Conservation (phyloP, 2,113 vertebrate genomes). For the Mormyrus iriodes region DNA sequence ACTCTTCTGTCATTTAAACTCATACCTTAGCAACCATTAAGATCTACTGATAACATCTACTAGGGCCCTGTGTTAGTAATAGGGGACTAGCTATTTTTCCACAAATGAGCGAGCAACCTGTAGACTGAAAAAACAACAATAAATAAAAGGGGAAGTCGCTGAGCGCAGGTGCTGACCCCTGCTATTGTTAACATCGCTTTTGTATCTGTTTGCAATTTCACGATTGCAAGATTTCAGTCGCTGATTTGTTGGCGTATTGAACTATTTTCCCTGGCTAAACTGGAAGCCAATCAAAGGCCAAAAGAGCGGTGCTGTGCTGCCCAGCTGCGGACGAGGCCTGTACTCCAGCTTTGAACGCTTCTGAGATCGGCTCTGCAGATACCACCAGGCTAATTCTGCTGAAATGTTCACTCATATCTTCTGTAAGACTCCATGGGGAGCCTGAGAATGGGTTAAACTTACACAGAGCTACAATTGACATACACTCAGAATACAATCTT, state of each 20-base stretch:
- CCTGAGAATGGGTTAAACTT: constrained; percentile 29
- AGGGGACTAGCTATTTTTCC: background rate
- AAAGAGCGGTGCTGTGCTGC: background rate
- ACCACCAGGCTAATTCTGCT: constrained; percentile 33
- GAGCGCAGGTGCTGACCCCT: constrained; percentile 61
- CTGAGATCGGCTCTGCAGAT: constrained; percentile 31
- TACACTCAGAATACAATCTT: background rate
- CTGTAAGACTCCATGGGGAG: background rate
- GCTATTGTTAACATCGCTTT: constrained; percentile 57
- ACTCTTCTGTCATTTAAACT: constrained; percentile 12
- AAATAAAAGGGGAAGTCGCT: constrained; percentile 19
- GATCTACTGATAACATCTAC: constrained; percentile 14
- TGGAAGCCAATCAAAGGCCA: constrained; percentile 49
- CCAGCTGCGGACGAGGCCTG: constrained; percentile 6
- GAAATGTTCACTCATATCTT: constrained; percentile 31
- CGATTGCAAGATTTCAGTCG: constrained; percentile 60
- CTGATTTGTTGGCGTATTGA: constrained; percentile 41
- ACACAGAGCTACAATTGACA: constrained; percentile 22
- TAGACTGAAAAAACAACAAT: constrained; percentile 23
- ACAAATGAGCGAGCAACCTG: constrained; percentile 52
- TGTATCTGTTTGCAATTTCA: constrained; percentile 60
- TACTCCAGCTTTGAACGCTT: constrained; percentile 13
- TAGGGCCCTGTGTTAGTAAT: background rate
- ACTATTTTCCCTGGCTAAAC: constrained; percentile 29
- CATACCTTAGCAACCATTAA: background rate